phyloP scores from a whole-genome alignment of 1,140 invertebrate genomes.

The Myzus persicae region DNA sequence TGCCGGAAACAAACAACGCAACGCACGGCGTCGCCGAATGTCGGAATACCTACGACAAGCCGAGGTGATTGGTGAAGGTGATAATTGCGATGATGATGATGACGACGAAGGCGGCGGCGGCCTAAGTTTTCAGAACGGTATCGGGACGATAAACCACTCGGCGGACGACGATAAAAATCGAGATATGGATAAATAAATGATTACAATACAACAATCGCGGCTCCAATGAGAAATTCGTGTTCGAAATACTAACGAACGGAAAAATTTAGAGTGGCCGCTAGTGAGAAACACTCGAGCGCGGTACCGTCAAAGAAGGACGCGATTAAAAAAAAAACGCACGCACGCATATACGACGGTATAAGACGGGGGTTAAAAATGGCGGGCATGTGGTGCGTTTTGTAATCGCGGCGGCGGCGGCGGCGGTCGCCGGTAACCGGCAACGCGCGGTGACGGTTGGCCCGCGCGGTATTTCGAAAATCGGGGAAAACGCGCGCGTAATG shows the following conservation, averaged over 20 bases:
- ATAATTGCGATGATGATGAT: neutral
- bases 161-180: neutral
- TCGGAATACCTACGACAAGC: neutral
- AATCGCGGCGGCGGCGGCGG: neutral
- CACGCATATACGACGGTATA: no score
- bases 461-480: conserved; percentile 1
- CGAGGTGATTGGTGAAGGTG: neutral
- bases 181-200: neutral
- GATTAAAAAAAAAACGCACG: neutral
- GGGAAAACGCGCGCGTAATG: conserved; percentile 10
- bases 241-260: no score
- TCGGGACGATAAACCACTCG: neutral
- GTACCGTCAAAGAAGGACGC: no score
- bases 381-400: neutral
- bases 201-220: neutral
- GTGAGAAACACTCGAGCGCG: neutral
- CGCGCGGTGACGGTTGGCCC: conserved; percentile 20
- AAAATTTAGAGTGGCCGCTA: neutral
- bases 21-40: neutral
- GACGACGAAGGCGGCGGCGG: neutral
- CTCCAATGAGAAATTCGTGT: neutral
- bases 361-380: conserved; percentile 28
- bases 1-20: conserved; percentile 30
- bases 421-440: conserved; percentile 23
- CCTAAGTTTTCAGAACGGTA: neutral